These are phyloP conservation scores for Ctenodactylus gundi DNA, from an alignment of 2,113 vertebrate genomes.

Conservation along the genomic window DNA sequence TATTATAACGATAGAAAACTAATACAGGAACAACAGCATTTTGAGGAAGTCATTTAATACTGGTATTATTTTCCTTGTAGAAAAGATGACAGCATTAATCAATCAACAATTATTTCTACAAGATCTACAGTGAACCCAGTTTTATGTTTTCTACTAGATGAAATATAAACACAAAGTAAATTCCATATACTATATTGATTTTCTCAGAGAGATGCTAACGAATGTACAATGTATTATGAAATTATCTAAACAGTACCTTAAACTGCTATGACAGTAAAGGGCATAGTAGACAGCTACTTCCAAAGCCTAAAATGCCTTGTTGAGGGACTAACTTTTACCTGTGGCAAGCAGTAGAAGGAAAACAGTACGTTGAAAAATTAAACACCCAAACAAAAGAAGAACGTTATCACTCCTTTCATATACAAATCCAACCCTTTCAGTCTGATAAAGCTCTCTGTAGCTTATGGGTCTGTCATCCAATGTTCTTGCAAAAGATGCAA, in stretches of 20 bases:
- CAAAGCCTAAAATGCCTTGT: neutral
- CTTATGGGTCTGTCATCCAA: neutral
- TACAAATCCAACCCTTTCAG: neutral
- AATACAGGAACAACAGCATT: neutral
- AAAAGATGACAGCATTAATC: neutral
- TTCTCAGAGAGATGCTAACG: neutral
- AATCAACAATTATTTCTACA: conserved; percentile 15
- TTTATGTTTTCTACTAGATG: conserved; percentile 24
- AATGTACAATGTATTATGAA: conserved; percentile 21
- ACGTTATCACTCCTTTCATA: neutral
- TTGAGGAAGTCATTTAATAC: conserved; percentile 27
- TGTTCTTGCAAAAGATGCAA: conserved; percentile 23
- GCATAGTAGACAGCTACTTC: conserved; percentile 29
- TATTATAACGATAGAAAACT: neutral
- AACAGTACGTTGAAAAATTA: neutral
- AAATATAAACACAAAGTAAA: conserved; percentile 21
- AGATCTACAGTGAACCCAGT: neutral
- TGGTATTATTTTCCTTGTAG: conserved; percentile 22
- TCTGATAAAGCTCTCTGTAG: conserved; percentile 22
- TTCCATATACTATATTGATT: conserved; percentile 15
- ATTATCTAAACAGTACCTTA: conserved; percentile 17
- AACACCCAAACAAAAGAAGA: neutral
- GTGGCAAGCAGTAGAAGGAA: conserved; percentile 6
- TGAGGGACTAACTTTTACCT: conserved; percentile 25
- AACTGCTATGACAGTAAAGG: conserved; percentile 27